Conservation (phyloP, 1,140 invertebrate species). For the Caerostris extrusa region DNA sequence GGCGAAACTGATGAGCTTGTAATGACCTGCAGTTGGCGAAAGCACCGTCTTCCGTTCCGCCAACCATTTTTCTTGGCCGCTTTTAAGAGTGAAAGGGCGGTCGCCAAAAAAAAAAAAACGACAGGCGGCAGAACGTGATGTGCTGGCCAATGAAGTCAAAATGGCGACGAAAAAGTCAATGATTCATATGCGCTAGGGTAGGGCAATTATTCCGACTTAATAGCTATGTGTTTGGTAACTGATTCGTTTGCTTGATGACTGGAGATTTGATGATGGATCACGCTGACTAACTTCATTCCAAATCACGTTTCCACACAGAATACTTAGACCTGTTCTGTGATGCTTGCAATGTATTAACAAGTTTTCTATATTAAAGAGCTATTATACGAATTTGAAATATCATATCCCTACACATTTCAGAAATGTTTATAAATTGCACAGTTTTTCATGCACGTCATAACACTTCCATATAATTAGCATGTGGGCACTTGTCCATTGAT, state of each 20-base stretch:
- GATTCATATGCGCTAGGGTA: not conserved
- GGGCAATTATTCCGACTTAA: not conserved
- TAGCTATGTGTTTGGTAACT: not conserved
- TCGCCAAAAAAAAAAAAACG: too few relatives aligned
- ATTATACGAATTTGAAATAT: too few relatives aligned
- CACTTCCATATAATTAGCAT: too few relatives aligned
- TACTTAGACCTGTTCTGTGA: not conserved
- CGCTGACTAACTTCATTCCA: not conserved
- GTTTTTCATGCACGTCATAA: too few relatives aligned
- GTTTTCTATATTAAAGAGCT: too few relatives aligned
- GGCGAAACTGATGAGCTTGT: not conserved
- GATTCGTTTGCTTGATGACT: not conserved
- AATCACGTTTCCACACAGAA: not conserved
- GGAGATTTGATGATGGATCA: not conserved
- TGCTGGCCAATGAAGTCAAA: not conserved
- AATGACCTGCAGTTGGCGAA: not conserved
- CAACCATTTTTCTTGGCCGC: not conserved
- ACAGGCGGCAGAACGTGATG: not conserved
- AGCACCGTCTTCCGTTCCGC: not conserved
- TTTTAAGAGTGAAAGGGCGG: not conserved
- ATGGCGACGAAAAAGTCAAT: not conserved
- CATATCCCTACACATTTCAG: too few relatives aligned
- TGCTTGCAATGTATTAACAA: not conserved
- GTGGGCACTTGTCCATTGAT: too few relatives aligned
- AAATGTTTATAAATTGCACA: too few relatives aligned